Conservation (phyloP, 1,140 invertebrate genomes). For the Vollenhovia emeryi region DNA sequence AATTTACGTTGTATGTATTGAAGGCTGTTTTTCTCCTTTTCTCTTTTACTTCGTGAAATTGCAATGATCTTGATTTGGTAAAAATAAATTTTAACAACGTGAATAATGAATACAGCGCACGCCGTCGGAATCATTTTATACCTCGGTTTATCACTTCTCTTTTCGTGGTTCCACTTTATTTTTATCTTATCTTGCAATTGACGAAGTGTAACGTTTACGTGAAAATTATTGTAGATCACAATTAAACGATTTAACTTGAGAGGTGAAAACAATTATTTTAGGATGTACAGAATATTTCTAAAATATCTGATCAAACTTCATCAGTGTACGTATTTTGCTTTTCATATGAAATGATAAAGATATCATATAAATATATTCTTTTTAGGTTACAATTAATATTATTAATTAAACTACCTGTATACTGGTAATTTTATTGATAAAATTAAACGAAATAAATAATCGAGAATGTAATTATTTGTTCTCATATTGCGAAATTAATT, state of each 20-base stretch:
- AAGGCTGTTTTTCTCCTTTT: not conserved
- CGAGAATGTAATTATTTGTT: not conserved
- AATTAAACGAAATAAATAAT: not conserved
- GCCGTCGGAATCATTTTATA: conserved; percentile 12
- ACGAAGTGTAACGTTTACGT: not conserved
- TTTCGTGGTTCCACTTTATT: not conserved
- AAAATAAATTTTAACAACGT: not conserved
- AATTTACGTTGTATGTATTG: not conserved
- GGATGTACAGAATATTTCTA: not conserved
- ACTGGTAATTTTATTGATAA: not conserved
- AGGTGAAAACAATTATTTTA: not conserved
- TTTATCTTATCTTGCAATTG: conserved; percentile 48
- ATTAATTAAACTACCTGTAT: too few species aligned
- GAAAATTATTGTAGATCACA: conserved; percentile 21
- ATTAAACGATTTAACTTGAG: conserved; percentile 1
- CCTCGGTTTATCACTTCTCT: not conserved
- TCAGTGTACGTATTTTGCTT: not conserved
- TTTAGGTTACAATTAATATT: not conserved
- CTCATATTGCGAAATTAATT: not conserved
- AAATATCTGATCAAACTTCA: not conserved
- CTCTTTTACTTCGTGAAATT: not conserved
- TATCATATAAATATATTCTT: not conserved
- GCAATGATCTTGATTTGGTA: not conserved
- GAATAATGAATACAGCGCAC: not conserved
- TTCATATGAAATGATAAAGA: not conserved